phyloP scores from a whole-genome alignment of 1,140 invertebrate genomes.

The Drosophila sucinea region DNA sequence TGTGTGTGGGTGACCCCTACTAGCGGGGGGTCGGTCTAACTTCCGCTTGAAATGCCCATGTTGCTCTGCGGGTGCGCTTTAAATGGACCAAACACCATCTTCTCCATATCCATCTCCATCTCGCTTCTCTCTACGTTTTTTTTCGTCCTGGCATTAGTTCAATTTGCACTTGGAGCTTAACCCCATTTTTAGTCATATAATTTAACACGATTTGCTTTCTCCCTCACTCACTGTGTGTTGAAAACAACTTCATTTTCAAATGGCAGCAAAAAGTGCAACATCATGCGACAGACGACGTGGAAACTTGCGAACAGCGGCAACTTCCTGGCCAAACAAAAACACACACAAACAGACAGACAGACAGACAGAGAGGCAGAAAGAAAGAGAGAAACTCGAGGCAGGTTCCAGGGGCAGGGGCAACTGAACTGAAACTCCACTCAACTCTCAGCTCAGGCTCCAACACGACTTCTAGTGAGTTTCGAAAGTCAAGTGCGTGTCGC shows the following conservation, averaged over 20 bases:
- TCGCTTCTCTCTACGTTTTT: constrained; percentile 10
- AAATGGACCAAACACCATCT: constrained; percentile 16
- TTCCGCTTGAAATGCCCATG: constrained; percentile 51
- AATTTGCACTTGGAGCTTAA: constrained; percentile 40
- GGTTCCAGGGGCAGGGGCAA: background rate
- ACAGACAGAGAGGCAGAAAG: constrained; percentile 34
- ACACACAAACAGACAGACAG: constrained; percentile 38
- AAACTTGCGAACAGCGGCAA: constrained; percentile 5
- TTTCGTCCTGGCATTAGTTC: constrained; percentile 40
- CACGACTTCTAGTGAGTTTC: constrained; percentile 74
- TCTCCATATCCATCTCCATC: background rate
- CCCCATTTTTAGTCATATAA: constrained; percentile 43
- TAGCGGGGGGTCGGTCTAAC: background rate
- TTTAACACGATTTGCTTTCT: constrained; percentile 60
- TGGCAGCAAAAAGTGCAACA: constrained; percentile 63
- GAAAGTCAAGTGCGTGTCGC: constrained; percentile 79
- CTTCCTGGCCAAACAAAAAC: constrained; percentile 30
- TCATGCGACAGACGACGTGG: constrained; percentile 24
- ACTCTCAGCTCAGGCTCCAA: constrained; percentile 38
- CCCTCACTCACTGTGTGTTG: constrained; percentile 35
- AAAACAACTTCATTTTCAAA: constrained; percentile 48
- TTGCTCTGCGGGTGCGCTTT: constrained; percentile 32
- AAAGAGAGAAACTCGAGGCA: constrained; percentile 27
- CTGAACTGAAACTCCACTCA: constrained; percentile 25
- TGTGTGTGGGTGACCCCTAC: constrained; percentile 29